Evolutionary conservation across 2,113 vertebrate species (phyloP), one percentile per base, ranked within the genome.

Genomic region (Cyanocitta stelleri): DNA sequence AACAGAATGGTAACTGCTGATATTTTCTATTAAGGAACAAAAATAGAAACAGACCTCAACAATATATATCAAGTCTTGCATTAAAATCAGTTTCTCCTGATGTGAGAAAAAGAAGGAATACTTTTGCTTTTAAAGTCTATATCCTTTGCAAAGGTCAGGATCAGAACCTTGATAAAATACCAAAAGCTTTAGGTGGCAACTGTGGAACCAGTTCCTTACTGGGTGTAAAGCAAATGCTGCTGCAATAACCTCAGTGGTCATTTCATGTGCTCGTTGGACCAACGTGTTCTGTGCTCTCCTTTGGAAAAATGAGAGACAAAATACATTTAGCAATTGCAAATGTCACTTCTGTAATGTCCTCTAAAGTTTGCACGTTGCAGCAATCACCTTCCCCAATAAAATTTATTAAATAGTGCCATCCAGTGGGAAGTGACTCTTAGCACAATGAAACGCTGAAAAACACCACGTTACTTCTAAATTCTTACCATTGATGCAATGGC

Each of bases 381-480:
- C 62, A 56, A 46, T 21, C 73, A 18, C 33, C 20, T 24, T 79
- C 39, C 52, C 35, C 13, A 16, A 49, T 17, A 96, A 58, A 88
- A 85, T 92, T 96, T 97, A 96, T 93, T 81, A 75, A 96, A 95
- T 93, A 95, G 87, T 97, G 97, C 97, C 97, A 97, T 97, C 97
- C 83, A 96, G 97, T 97, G 98, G 94, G 64, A 51, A 84, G 69
- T 16, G 59, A 49, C 48, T 89, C 83, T 72, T 58, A 76, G 27
- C 87, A 69, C 92, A 97, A 32, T 1, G 29, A 73, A 49, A 43
- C 43, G 52, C 39, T 13, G 10, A 35, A 64, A 78, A 77, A 12
- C 39, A 4, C 8, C 37, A 29, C 0, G 0, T 20, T 30, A 30
- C 76, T 8, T 21, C 7, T 18, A 7, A 35, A 35, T 17, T 37